These are phyloP conservation scores for Neosilurus hyrtlii DNA, from an alignment of 2,797 vertebrate genomes.

Conservation along the genomic window DNA sequence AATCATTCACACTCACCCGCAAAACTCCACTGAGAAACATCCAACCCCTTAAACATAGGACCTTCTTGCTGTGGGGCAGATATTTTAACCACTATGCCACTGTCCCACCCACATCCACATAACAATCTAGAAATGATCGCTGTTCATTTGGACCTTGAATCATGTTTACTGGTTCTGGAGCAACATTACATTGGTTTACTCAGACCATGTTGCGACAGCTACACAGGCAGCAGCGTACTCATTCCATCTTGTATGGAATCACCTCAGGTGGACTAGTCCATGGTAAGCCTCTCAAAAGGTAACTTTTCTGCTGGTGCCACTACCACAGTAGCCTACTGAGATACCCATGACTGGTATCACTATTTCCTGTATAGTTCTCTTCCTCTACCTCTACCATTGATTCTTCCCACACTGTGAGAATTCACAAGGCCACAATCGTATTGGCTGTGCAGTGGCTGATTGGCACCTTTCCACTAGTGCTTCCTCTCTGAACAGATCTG, in stretches of 20 bases:
- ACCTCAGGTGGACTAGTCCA: not conserved
- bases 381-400: not conserved
- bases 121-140: not conserved
- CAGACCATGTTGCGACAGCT: not conserved
- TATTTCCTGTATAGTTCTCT: not conserved
- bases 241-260: not conserved
- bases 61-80: too few relatives aligned
- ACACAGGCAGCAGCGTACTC: not conserved
- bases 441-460: not conserved
- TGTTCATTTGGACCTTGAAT: not conserved
- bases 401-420: not conserved
- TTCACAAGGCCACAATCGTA: not conserved
- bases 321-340: not conserved
- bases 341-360: not conserved
- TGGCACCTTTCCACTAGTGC: not conserved
- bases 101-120: too few relatives aligned
- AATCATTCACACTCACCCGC: too few relatives aligned
- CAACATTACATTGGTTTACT: not conserved
- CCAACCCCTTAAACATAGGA: too few relatives aligned
- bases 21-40: too few relatives aligned
- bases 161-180: not conserved
- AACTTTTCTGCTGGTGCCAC: not conserved
- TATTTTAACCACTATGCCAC: too few relatives aligned
- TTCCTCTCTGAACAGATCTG: constrained; percentile 1
- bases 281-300: not conserved